Conservation (phyloP, 64 coral and sea anemone species). For the Porites australiensis region DNA sequence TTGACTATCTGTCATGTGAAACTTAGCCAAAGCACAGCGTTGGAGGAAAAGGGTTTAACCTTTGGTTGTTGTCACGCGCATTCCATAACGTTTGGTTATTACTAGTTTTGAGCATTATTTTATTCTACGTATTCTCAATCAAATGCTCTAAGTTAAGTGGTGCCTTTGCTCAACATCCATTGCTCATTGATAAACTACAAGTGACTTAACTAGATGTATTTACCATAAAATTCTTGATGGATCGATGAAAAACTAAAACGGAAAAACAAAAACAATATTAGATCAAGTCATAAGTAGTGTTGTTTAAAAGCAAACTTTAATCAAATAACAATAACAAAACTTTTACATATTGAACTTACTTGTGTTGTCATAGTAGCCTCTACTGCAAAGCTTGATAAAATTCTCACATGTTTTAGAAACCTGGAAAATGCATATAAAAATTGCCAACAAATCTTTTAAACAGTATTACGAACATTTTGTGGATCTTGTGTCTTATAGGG, state of each 20-base stretch:
- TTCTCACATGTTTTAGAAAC: slow-evolving; percentile 99
- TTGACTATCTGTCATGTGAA: too few relatives aligned
- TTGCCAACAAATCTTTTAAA: neutral
- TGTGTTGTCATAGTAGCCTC: slow-evolving; percentile 94
- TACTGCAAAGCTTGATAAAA: slow-evolving; percentile 88
- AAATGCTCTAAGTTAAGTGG: too few relatives aligned
- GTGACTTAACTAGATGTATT: neutral
- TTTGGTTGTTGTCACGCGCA: too few relatives aligned
- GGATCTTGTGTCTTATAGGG: too few relatives aligned
- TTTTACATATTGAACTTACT: neutral
- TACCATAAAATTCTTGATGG: slow-evolving; percentile 99
- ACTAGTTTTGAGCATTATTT: too few relatives aligned
- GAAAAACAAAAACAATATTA: slow-evolving; percentile 3
- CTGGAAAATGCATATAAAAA: slow-evolving; percentile 44
- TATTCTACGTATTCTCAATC: too few relatives aligned
- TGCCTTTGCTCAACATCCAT: too few relatives aligned
- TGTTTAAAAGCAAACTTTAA: neutral
- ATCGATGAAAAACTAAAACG: slow-evolving; percentile 92
- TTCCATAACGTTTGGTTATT: too few relatives aligned
- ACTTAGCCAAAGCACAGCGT: too few relatives aligned
- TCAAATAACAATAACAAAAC: too few relatives aligned
- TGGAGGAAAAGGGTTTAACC: too few relatives aligned
- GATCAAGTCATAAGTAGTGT: neutral
- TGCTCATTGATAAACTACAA: neutral
- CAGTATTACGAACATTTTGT: neutral